Evolutionary conservation across 2,888 invertebrate species (phyloP).

Genomic region (Acleris literana): DNA sequence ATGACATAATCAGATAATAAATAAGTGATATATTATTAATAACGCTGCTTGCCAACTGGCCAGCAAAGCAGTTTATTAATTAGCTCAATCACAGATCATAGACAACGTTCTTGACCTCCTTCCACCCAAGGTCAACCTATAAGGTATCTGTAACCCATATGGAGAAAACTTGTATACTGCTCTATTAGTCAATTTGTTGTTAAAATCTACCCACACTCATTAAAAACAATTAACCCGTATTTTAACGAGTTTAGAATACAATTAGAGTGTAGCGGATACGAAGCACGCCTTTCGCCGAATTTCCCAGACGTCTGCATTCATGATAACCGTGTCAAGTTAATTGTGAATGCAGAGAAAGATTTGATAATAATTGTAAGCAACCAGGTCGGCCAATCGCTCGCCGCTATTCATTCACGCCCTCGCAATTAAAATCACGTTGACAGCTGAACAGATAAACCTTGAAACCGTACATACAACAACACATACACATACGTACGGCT

Average conservation of each 20-base stretch:
- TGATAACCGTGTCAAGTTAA: conserved; percentile 22
- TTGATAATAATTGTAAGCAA: conserved; percentile 15
- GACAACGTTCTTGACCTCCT: conserved; percentile 24
- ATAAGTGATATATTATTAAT: conserved; percentile 18
- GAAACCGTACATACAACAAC: conserved; percentile 59
- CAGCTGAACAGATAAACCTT: conserved; percentile 68
- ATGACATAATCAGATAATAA: background rate
- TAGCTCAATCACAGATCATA: conserved; percentile 14
- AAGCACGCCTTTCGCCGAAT: conserved; percentile 13
- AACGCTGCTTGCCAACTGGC: conserved; percentile 21
- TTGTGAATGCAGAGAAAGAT: conserved; percentile 19
- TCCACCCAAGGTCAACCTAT: conserved; percentile 19
- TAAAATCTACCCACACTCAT: conserved; percentile 29
- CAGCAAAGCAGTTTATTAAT: conserved; percentile 12
- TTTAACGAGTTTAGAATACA: background rate
- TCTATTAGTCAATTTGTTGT: conserved; percentile 12
- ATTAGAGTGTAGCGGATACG: background rate
- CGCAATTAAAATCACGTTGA: conserved; percentile 57
- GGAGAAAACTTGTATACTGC: conserved; percentile 15
- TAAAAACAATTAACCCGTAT: background rate
- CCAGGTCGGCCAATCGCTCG: conserved; percentile 41
- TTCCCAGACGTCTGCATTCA: conserved; percentile 26
- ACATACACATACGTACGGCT: conserved; percentile 44
- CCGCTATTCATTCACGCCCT: conserved; percentile 58
- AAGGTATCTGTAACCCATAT: conserved; percentile 5